Evolutionary conservation across 2,888 invertebrate species (phyloP).

Genomic region (Notocelia uddmanniana): DNA sequence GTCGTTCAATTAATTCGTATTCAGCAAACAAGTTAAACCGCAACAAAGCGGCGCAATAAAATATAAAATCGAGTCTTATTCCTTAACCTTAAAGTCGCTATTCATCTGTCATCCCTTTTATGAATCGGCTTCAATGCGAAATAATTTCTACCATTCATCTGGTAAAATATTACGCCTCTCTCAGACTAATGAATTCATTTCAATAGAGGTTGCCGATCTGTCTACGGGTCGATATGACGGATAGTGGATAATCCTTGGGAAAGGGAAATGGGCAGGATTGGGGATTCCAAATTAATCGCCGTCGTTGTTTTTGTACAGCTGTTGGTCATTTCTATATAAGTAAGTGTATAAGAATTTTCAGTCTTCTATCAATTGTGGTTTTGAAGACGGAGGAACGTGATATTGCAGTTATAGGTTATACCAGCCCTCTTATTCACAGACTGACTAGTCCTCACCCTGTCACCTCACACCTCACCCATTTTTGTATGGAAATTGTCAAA

Average conservation of each 20-base stretch:
- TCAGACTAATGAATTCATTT: conserved; percentile 76
- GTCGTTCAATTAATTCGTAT: conserved; percentile 1
- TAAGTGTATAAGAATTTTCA: too few species aligned
- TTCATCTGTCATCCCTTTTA: conserved; percentile 49
- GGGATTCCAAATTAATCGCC: conserved; percentile 19
- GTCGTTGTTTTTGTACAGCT: conserved; percentile 15
- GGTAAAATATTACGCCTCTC: conserved; percentile 72
- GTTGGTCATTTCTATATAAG: background rate
- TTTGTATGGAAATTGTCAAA: too few species aligned
- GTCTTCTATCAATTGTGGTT: too few species aligned
- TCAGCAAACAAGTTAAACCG: conserved; percentile 20
- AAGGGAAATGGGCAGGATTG: conserved; percentile 11
- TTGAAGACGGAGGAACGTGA: too few species aligned
- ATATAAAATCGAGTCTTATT: background rate
- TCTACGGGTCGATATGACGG: conserved; percentile 41
- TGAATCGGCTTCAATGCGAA: conserved; percentile 66
- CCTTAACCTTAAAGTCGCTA: background rate
- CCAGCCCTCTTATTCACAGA: too few species aligned
- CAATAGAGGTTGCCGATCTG: conserved; percentile 57
- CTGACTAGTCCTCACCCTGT: too few species aligned
- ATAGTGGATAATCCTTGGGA: conserved; percentile 40
- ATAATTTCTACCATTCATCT: conserved; percentile 76
- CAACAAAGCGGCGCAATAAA: conserved; percentile 22
- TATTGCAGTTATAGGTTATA: too few species aligned
- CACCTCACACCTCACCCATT: too few species aligned